Evolutionary conservation across 53 echinoderm and acorn worm genomes (phyloP).

Genomic region (Antedon mediterranea): DNA sequence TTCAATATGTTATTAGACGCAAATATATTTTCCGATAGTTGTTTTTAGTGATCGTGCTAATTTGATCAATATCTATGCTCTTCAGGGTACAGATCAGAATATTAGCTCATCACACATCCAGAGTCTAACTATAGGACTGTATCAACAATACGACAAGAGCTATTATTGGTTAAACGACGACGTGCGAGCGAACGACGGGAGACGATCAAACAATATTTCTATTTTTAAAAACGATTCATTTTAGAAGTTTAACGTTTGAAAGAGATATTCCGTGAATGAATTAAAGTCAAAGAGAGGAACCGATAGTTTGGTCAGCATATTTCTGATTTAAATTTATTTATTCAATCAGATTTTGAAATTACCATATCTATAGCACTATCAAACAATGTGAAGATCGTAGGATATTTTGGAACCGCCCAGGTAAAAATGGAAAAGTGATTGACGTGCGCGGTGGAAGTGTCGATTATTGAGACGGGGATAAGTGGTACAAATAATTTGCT

Average conservation of each 20-base stretch:
- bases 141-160: background rate
- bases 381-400: background rate
- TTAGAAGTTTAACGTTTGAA: background rate
- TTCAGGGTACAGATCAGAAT: no score
- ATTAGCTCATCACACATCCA: no score
- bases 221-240: background rate
- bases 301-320: background rate
- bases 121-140: no score
- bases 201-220: background rate
- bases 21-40: background rate
- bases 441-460: background rate
- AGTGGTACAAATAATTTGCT: background rate
- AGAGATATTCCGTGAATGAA: background rate
- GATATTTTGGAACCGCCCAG: background rate
- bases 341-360: background rate
- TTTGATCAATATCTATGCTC: no score
- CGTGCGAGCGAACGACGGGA: background rate
- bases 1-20: background rate
- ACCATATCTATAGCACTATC: background rate
- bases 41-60: no score
- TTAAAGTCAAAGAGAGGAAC: background rate
- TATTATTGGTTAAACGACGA: background rate
- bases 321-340: background rate
- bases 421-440: background rate
- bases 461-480: background rate